Evolutionary conservation across 2,797 vertebrate genomes (phyloP), one percentile per base, ranked within the genome.

Genomic region (Gadopsis bispinosus): DNA sequence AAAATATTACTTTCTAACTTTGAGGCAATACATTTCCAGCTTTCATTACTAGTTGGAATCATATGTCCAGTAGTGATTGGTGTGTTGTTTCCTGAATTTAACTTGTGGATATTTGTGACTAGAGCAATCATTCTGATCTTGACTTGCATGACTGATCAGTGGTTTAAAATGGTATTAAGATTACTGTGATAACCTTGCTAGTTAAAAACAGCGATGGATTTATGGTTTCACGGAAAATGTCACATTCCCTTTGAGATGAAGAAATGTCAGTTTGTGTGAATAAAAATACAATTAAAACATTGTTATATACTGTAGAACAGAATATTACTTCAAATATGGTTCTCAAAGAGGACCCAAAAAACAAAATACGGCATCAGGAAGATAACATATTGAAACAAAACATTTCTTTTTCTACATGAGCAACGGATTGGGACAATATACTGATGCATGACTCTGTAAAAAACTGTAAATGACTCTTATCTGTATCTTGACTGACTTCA

Each of bases 71-170:
- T 17, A n/a, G 53, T 22, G 8, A 37, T 45, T 26, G 4, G 9
- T 55, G 26, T 37, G 31, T 51, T 62, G 41, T 22, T 48, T 14
- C 29, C 45, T 6, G 16, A 37, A 33, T 69, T 29, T 51, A 66
- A 39, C 33, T n/a, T 61, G 9, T 58, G n/a, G 20, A 33, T 59
- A 26, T 55, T n/a, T 77, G 47, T 53, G 14, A 70, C 51, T 6
- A 82, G 50, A 78, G 39, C 43, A 59, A 67, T 45, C 41, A 17
- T 8, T 61, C n/a, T 70, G 63, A 87, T 62, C 63, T 85, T 60
- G 62, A 79, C 77, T 37, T 73, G 50, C 31, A 67, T 79, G 26
- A 83, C 39, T 51, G 29, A 59, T 73, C 74, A 39, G 45, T 31
- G 62, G 35, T 65, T 61, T 35, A 29, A 66, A 33, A 43, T 12